Evolutionary conservation across 2,888 invertebrate genomes (phyloP).

Genomic region (Acleris emargana): DNA sequence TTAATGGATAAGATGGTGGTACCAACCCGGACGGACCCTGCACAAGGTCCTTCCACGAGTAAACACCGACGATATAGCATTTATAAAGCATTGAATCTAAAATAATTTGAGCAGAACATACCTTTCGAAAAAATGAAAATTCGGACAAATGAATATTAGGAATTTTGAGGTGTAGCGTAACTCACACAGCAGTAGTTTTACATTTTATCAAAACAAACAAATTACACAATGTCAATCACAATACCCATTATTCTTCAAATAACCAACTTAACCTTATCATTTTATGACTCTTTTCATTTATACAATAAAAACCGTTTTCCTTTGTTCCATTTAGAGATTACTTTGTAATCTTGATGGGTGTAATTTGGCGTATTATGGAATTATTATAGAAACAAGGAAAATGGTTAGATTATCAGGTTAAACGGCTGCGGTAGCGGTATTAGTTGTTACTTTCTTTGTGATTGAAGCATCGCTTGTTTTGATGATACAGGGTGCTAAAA

Average conservation of each 20-base stretch:
- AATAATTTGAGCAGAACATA: too few species aligned
- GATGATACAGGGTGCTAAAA: slow-evolving; percentile 41
- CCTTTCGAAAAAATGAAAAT: too few species aligned
- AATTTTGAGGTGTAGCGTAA: too few species aligned
- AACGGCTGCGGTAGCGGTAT: slow-evolving; percentile 57
- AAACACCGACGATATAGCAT: too few species aligned
- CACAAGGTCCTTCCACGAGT: too few species aligned
- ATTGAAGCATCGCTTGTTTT: slow-evolving; percentile 49
- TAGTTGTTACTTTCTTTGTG: slow-evolving; percentile 66
- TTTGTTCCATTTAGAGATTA: not conserved
- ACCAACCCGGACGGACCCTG: too few species aligned
- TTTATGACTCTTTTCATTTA: not conserved
- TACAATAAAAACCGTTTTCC: not conserved
- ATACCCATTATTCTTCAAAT: slow-evolving; percentile 7
- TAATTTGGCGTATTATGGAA: slow-evolving; percentile 29
- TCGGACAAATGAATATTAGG: too few species aligned
- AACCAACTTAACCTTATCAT: not conserved
- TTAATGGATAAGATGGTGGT: too few species aligned
- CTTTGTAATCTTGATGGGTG: slow-evolving; percentile 17
- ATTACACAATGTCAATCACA: slow-evolving; percentile 32
- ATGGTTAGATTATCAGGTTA: slow-evolving; percentile 46
- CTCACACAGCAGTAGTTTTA: too few species aligned
- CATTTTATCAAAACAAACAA: slow-evolving; percentile 24
- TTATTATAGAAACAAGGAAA: slow-evolving; percentile 46
- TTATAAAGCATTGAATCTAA: too few species aligned